phyloP scores from a whole-genome alignment of 2,888 invertebrate species.

The Willowsia nigromaculata region DNA sequence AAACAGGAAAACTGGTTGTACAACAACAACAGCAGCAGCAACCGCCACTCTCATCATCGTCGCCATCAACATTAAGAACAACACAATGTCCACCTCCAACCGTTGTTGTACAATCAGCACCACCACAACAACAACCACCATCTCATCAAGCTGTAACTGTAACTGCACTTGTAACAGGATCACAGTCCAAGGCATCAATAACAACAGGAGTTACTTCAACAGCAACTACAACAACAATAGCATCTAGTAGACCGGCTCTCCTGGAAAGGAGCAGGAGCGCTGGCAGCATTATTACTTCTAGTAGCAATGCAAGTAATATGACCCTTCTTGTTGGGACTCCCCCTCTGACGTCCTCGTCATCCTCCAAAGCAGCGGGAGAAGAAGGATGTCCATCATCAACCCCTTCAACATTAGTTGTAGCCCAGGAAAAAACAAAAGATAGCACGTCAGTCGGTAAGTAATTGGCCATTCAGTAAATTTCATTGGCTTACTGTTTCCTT shows the following conservation, averaged over 20 bases:
- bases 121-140: conserved; percentile 32
- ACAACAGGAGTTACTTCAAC: conserved; percentile 37
- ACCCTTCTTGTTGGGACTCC: conserved; percentile 22
- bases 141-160: conserved; percentile 28
- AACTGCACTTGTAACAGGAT: conserved; percentile 59
- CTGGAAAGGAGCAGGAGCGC: conserved; percentile 43
- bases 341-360: conserved; percentile 36
- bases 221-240: background rate
- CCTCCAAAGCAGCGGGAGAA: conserved; percentile 13
- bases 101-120: conserved; percentile 2
- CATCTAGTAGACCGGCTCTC: background rate
- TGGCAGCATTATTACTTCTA: conserved; percentile 26
- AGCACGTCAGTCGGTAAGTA: conserved; percentile 61
- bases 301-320: conserved; percentile 23
- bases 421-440: conserved; percentile 36
- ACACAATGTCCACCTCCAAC: conserved; percentile 27
- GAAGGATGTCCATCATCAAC: conserved; percentile 62
- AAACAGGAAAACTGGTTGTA: conserved; percentile 58
- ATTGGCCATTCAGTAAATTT: conserved; percentile 43
- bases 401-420: conserved; percentile 11
- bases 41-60: background rate
- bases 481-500: background rate
- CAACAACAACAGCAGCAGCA: conserved; percentile 25
- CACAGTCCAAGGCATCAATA: conserved; percentile 42
- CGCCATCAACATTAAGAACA: conserved; percentile 7